Base-by-base conservation (phyloP, 1,140 invertebrate species). In the Chironomus tepperi region DNA sequence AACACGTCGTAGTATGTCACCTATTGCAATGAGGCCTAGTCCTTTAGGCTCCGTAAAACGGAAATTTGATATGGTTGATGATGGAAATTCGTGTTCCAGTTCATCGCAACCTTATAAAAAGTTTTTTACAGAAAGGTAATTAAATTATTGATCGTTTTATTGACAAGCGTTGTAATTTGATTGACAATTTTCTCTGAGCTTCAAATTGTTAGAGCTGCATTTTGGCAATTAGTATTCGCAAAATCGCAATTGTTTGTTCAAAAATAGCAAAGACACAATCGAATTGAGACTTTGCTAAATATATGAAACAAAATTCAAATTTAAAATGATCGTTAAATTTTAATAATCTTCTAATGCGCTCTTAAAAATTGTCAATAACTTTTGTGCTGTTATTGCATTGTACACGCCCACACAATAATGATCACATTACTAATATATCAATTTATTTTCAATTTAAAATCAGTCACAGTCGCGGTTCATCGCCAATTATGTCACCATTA, bases 1-100 rank as follows among this genome's bases (percentile, higher is more conserved):
- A 75, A 92, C 90, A 42, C 87, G 91, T 67, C 86, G 93, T 43
- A 94, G 92, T 79, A 87, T 93, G 75, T 94, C 92, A 77, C 93
- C 93, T 8, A 94, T 94, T 77, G 87, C 91, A 10, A 88, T 95
- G 82, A 85, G 93, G 21, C 89, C 91, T 9, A 90, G 90, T 57
- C 86, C 87, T 43, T 83, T 92, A 76, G 89, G 88, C 42, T 85
- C 89, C 7, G 84, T 92, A 19, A 95, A 95, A 83, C 84, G 93
- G 75, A 93, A 94, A 83, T 90, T 91, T 78, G 92, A 93, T 77
- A 79, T 92, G 73, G 88, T 91, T 74, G 90, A 91, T 74, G 82
- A 83, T 77, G 81, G 76, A 76, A 76, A 74, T 73, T 74, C 42
- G 74, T 77, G 74, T 74, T 16, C 73, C 77, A 74, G 79, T 74